These are phyloP conservation scores for Phodopus roborovskii DNA, from an alignment of 2,113 vertebrate species.

Conservation along the genomic window DNA sequence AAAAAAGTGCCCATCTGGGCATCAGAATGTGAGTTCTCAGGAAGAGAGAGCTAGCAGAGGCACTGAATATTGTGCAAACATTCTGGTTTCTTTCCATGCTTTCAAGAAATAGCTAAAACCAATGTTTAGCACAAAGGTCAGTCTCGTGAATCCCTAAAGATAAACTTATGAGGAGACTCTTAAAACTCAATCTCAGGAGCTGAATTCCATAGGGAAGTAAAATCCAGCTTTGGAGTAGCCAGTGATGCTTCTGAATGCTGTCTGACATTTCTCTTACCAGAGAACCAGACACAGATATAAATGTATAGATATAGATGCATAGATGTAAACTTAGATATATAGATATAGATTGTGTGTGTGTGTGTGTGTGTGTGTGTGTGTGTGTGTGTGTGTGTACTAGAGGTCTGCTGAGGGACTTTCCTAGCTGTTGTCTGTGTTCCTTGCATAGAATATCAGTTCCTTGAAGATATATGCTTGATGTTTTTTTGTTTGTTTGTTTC, in stretches of 20 bases:
- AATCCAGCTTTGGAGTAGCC: constrained; percentile 33
- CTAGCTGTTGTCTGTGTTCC: not conserved
- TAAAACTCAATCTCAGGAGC: constrained; percentile 13
- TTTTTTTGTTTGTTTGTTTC: not conserved
- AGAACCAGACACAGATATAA: not conserved
- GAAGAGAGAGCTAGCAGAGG: constrained; percentile 77
- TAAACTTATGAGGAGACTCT: constrained; percentile 80
- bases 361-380: not conserved
- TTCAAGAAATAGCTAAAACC: constrained; percentile 84
- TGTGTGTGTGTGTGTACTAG: not conserved
- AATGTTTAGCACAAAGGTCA: constrained; percentile 66
- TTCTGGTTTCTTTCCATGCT: constrained; percentile 86
- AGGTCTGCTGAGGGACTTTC: not conserved
- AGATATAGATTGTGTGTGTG: too few relatives aligned
- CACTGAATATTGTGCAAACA: constrained; percentile 85
- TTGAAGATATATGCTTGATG: not conserved
- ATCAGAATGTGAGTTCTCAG: constrained; percentile 83
- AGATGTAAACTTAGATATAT: not conserved
- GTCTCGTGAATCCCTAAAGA: constrained; percentile 79
- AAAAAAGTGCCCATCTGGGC: constrained; percentile 83
- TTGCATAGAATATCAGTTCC: not conserved
- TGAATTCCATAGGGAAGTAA: not conserved
- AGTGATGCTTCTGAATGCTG: not conserved
- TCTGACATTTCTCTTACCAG: not conserved
- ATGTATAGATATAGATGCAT: not conserved